Conservation (phyloP, 2,797 vertebrate genomes). For the Dendrocincla fuliginosa region DNA sequence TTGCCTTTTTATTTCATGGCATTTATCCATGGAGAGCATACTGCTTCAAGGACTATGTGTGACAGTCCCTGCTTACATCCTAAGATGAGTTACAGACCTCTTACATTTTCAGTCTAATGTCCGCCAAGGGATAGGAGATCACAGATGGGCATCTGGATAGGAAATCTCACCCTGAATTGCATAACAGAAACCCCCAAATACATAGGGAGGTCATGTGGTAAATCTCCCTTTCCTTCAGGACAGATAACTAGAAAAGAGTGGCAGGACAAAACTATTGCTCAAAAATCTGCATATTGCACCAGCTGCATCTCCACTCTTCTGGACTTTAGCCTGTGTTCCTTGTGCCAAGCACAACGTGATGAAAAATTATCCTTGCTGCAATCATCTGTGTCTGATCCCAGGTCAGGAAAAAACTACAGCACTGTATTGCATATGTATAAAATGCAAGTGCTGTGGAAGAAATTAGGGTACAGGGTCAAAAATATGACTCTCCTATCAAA, state of each 20-base stretch:
- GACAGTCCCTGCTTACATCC: not conserved
- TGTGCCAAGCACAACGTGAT: not conserved
- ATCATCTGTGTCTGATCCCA: not conserved
- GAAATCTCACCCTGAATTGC: not conserved
- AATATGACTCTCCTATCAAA: not conserved
- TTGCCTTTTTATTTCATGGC: not conserved
- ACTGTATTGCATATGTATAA: not conserved
- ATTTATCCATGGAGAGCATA: not conserved
- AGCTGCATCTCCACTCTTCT: constrained; percentile 9
- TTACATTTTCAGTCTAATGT: not conserved
- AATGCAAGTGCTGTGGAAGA: constrained; percentile 1
- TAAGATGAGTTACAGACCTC: not conserved
- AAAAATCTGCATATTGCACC: not conserved
- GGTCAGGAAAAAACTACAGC: constrained; percentile 22
- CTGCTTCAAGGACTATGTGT: not conserved
- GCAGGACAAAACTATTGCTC: not conserved
- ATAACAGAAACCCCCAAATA: not conserved
- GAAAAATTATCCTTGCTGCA: not conserved
- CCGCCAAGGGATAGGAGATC: not conserved
- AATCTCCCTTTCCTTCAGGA: not conserved
- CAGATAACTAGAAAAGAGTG: not conserved
- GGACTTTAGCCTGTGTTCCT: not conserved
- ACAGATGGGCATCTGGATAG: not conserved
- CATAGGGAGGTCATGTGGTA: not conserved
- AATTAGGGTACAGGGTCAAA: not conserved